Evolutionary conservation across 2,113 vertebrate species (phyloP), one percentile per base, ranked within the genome.

Genomic region (Nycticryphes semicollaris): DNA sequence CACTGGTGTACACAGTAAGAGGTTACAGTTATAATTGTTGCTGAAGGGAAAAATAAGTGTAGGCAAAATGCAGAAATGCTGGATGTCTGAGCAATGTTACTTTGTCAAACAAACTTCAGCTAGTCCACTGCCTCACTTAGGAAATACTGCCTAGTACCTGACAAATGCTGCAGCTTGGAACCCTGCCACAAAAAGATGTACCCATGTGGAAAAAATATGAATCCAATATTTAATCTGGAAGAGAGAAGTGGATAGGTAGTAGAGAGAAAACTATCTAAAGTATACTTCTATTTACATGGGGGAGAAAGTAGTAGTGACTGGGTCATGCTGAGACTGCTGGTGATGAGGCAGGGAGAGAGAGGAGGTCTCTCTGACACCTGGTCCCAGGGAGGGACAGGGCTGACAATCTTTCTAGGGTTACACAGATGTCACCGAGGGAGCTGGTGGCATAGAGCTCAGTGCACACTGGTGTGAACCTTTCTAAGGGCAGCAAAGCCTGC

Each of bases 191-290:
- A 27, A 10, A 2, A 0, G 9, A 0, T 31, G 4, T 53, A 2
- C 6, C 47, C 14, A 3, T 0, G 4, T 14, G 50, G 41, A n/a
- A 57, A 3, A 27, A 41, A 24, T 16, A 41, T 0, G 5, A 59
- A 48, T 24, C 12, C 11, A 7, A 9, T 2, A 4, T 59, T 90
- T n/a, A 3, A 9, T 16, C 14, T 16, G 57, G 54, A 60, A 76
- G 7, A 74, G 62, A 33, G 35, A 23, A 10, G 11, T 17, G 53
- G 25, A 3, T 2, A 24, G 8, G 11, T 14, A 31, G 14, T 22
- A 27, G 4, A 1, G 14, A 60, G 25, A 53, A 69, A 50, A 1
- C 6, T 41, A 10, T 28, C 30, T 25, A 3, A 67, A 50, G 53
- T 23, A 47, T 53, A 82, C 6, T 2, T 17, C 10, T 9, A 5